Conservation (phyloP, 2,113 vertebrate species). For the Paedocypris sp. region DNA sequence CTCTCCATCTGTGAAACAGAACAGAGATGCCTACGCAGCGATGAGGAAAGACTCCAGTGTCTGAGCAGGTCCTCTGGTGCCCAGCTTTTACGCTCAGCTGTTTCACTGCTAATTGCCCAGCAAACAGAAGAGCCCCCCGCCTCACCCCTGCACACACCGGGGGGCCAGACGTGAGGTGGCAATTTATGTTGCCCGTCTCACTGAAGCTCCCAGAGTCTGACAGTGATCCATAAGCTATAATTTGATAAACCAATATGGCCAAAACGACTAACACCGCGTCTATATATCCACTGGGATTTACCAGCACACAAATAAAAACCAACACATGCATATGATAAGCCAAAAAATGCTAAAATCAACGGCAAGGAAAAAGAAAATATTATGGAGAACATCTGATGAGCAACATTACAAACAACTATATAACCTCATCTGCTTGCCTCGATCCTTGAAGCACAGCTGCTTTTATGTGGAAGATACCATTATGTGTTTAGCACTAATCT, state of each 20-base stretch:
- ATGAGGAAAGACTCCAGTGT: slow-evolving; percentile 36
- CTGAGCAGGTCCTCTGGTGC: slow-evolving; percentile 24
- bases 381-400: slow-evolving; percentile 11
- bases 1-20: slow-evolving; percentile 40
- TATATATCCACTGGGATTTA: slow-evolving; percentile 10
- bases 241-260: slow-evolving; percentile 38
- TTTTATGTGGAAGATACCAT: slow-evolving; percentile 46
- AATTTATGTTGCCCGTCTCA: slow-evolving; percentile 34
- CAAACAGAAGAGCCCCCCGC: slow-evolving; percentile 36
- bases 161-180: neutral
- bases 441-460: slow-evolving; percentile 38
- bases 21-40: slow-evolving; percentile 30
- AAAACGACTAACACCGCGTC: slow-evolving; percentile 18
- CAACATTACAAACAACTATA: slow-evolving; percentile 28
- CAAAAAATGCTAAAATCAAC: slow-evolving; percentile 31
- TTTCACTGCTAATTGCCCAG: slow-evolving; percentile 36
- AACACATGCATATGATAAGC: slow-evolving; percentile 42
- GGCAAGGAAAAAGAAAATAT: slow-evolving; percentile 11
- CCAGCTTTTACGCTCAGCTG: slow-evolving; percentile 32
- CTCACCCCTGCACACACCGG: slow-evolving; percentile 18
- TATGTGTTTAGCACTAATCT: slow-evolving; percentile 59
- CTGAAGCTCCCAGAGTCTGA: slow-evolving; percentile 40
- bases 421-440: slow-evolving; percentile 39
- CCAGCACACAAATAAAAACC: slow-evolving; percentile 42
- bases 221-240: slow-evolving; percentile 41